Base-by-base conservation (phyloP, 2,888 invertebrate genomes). In the Noctuana brunneofusca region DNA sequence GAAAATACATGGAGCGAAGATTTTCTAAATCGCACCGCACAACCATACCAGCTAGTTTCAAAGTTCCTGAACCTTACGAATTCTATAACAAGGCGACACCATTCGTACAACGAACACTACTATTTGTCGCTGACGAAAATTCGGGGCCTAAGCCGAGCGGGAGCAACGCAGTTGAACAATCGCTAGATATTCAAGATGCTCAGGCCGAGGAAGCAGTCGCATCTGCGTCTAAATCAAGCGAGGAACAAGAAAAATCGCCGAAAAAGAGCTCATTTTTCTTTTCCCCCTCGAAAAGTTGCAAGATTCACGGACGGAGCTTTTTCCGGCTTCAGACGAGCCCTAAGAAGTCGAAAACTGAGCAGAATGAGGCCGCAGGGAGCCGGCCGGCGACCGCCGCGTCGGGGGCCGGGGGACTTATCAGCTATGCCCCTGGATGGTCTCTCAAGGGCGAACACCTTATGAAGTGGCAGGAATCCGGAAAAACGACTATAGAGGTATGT, bases 341-440 rank as follows among this genome's bases (percentile, higher is more conserved):
- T 70, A 91, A 91, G 81, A 90, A 89, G 84, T 81, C 87, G 79
- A 91, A 91, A 76, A 66, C 80, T 74, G 86, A 87, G 72, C 66
- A 78, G 66, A 64, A 71, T 58, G 74, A 71, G 68, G 79, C 75
- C 69, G 72, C 79, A 65, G 76, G 64, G 48, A 69, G 68, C 43
- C 67, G 71, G 65, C 73, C 71, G 50, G 75, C 75, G 65, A 73
- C 73, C 60, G 72, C 66, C 49, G 73, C 70, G 48, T 72, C 76
- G 62, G 71, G 60, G 43, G 83, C 79, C 24, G 79, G 79, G 65
- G 92, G 93, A 16, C 92, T 93, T 67, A 93, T 93, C 82, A 93
- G 93, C 81, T 93, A 93, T 75, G 93, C 93, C 64, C 93, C 93
- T 32, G 93, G 93, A 64, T 93, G 93, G 93, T 93, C 93, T 58